These are phyloP conservation scores for Hemaris fuciformis DNA, from an alignment of 2,888 invertebrate genomes.

Conservation along the genomic window DNA sequence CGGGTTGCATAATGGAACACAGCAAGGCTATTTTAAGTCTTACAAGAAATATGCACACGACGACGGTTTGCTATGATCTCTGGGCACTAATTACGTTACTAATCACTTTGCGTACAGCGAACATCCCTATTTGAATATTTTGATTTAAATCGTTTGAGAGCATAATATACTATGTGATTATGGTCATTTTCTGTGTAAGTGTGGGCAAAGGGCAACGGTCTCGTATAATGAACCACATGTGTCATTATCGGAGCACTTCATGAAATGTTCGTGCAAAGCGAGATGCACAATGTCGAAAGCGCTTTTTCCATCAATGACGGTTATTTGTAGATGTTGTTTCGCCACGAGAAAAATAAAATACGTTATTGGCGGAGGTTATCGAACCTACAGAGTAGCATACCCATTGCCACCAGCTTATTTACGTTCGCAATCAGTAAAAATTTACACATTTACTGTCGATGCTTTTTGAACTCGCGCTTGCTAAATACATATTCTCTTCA, in stretches of 20 bases:
- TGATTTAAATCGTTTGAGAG: neutral
- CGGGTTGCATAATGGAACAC: conserved; percentile 38
- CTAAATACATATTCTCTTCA: conserved; percentile 58
- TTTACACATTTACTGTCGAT: conserved; percentile 62
- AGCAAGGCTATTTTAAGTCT: conserved; percentile 26
- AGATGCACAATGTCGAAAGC: conserved; percentile 21
- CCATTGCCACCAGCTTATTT: conserved; percentile 55
- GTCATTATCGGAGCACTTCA: conserved; percentile 29
- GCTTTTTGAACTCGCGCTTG: conserved; percentile 51
- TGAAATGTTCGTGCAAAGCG: conserved; percentile 17
- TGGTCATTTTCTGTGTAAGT: neutral
- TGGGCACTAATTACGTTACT: neutral
- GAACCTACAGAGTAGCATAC: conserved; percentile 51
- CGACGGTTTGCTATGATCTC: neutral
- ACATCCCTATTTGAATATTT: neutral
- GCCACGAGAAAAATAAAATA: conserved; percentile 7
- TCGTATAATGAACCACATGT: conserved; percentile 43
- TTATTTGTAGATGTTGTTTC: conserved; percentile 12
- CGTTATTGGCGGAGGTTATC: conserved; percentile 40
- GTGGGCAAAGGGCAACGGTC: conserved; percentile 56
- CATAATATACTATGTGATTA: neutral
- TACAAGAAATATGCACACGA: conserved; percentile 18
- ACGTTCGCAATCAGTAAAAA: conserved; percentile 64
- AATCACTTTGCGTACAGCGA: neutral
- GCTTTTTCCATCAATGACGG: conserved; percentile 16